A percentile compares a stretch with the other conserved stretches of the same genome.
phyloP scores from a whole-genome alignment of 1,140 invertebrate genomes.

The Halesus radiatus region DNA sequence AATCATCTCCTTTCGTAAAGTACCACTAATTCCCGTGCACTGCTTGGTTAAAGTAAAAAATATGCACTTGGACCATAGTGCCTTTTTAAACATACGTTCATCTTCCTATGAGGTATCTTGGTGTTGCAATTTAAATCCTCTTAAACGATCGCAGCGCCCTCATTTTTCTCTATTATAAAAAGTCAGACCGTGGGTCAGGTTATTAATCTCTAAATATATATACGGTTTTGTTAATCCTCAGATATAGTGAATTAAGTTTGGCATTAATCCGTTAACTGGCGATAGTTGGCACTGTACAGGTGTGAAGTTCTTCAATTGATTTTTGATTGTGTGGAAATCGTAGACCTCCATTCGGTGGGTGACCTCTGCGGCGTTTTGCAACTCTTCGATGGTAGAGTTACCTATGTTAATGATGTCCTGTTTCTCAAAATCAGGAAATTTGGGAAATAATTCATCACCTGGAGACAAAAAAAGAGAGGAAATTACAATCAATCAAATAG shows the following conservation, averaged over 20 bases:
- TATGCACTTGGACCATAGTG: too few relatives aligned
- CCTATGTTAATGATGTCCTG: conserved; percentile 41
- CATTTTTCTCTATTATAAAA: too few relatives aligned
- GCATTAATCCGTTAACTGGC: conserved; percentile 45
- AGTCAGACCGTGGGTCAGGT: too few relatives aligned
- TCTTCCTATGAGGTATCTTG: too few relatives aligned
- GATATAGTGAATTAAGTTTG: conserved; percentile 32
- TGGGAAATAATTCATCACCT: conserved; percentile 54
- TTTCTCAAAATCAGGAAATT: conserved; percentile 49
- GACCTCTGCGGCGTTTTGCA: conserved; percentile 45
- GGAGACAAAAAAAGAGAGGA: neutral
- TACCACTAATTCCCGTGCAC: too few relatives aligned
- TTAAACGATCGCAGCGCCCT: too few relatives aligned
- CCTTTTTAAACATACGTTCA: too few relatives aligned
- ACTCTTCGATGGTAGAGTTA: conserved; percentile 48
- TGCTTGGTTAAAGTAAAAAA: too few relatives aligned
- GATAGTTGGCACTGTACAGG: conserved; percentile 50
- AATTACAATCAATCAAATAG: too few relatives aligned
- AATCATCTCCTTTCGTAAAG: too few relatives aligned
- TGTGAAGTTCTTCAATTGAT: conserved; percentile 50
- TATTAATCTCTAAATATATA: too few relatives aligned
- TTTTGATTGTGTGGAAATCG: conserved; percentile 49
- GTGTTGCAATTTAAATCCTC: too few relatives aligned
- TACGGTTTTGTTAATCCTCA: neutral
- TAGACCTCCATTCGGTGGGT: conserved; percentile 56